phyloP scores from a whole-genome alignment of 2,113 vertebrate genomes.

The Pogona vitticeps region DNA sequence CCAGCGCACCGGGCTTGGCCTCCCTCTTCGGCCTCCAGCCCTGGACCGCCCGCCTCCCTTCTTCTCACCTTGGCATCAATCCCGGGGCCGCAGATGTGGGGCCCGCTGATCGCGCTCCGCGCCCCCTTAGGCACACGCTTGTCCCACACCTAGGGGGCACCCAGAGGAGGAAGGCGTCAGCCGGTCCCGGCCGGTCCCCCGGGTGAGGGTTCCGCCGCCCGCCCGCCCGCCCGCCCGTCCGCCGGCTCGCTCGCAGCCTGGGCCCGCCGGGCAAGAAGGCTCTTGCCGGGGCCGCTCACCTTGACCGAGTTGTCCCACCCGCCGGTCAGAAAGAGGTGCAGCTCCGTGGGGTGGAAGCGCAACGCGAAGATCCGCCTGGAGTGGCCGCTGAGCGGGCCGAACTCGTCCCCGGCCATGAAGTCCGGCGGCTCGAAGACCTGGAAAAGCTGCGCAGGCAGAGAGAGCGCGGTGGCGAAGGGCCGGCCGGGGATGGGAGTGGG shows the following conservation, averaged over 20 bases:
- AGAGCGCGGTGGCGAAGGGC: not conserved
- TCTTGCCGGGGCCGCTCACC: not conserved
- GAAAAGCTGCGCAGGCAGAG: slow-evolving; percentile 13
- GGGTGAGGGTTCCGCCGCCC: no score
- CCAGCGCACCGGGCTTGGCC: no score
- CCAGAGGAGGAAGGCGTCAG: not conserved
- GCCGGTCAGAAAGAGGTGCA: slow-evolving; percentile 49
- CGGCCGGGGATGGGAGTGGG: not conserved
- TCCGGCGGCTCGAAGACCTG: slow-evolving; percentile 32
- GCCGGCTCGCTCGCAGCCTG: not conserved
- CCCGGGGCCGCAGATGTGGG: slow-evolving; percentile 58
- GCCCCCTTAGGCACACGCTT: slow-evolving; percentile 50
- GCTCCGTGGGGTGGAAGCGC: slow-evolving; percentile 48
- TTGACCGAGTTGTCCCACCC: slow-evolving; percentile 61
- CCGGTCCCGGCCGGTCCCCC: no score
- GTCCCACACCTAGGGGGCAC: slow-evolving; percentile 57
- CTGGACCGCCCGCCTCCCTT: no score
- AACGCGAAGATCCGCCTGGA: slow-evolving; percentile 52
- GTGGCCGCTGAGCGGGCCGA: slow-evolving; percentile 41
- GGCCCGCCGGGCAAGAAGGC: not conserved
- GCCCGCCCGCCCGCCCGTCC: no score
- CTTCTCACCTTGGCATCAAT: slow-evolving; percentile 55
- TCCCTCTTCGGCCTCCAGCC: not conserved
- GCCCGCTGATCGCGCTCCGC: slow-evolving; percentile 41
- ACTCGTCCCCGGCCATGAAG: slow-evolving; percentile 34